Evolutionary conservation across 2,113 vertebrate genomes (phyloP), one percentile per base, ranked within the genome.

Genomic region (Xenopus laevis): DNA sequence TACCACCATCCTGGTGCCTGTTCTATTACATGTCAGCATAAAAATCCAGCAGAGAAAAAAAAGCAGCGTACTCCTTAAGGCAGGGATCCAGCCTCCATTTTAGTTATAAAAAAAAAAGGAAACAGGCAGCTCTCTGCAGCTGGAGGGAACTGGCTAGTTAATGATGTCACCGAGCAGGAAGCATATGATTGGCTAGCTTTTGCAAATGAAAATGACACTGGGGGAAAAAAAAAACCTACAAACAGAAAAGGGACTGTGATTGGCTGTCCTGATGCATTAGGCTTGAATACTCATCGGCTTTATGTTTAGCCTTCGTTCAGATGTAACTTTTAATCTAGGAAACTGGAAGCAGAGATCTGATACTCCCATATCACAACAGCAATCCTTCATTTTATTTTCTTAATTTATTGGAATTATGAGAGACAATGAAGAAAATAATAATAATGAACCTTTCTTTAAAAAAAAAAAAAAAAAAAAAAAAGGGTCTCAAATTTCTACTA

Each of bases 111-210:
- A 84, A 55, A 91, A 92, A n/a, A n/a, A n/a, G 90, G 93, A 94
- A 98, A 96, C 96, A 93, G 91, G 94, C 95, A 92, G 94, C 94
- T 93, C 91, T 92, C 94, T 93, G 95, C 94, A 92, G 94, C 96
- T 96, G 95, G 95, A 98, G 95, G 95, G 94, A 97, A 94, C 91
- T 90, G 93, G 93, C 94, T 91, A 86, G 83, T 79, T 78, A 84
- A 92, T 97, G 96, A 98, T 87, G 97, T 99, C 95, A 98, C 87
- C 85, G 79, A 84, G 86, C 85, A 85, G 81, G 78, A 79, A 87
- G 78, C 53, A 60, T 78, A 84, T 62, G 82, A 91, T 95, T 98
- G 96, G 97, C 89, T 72, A 74, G 64, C 79, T 53, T 79, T 82
- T 78, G 79, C 92, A 91, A 94, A 92, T 91, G 92, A 87, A 92